Conservation (phyloP, 2,113 vertebrate species). For the Trogon surrucura region DNA sequence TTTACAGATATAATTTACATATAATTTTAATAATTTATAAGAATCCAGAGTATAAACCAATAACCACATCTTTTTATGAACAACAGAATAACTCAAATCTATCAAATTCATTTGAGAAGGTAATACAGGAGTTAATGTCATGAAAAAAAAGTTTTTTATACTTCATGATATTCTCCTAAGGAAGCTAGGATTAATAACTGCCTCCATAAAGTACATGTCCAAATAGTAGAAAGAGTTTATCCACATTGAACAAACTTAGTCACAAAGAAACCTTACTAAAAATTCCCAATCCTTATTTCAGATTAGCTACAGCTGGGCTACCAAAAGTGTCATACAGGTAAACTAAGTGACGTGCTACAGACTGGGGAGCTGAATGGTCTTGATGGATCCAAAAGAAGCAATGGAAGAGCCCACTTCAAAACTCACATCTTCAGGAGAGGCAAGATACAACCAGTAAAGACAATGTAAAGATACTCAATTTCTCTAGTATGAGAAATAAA, state of each 20-base stretch:
- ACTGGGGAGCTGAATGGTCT: neutral
- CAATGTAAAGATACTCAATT: neutral
- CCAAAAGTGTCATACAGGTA: neutral
- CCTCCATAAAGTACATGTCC: neutral
- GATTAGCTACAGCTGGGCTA: neutral
- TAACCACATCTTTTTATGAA: neutral
- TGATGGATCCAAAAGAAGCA: neutral
- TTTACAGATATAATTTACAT: neutral
- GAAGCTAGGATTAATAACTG: neutral
- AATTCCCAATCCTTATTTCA: neutral
- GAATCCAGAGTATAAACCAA: neutral
- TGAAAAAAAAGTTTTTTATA: neutral
- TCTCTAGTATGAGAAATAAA: neutral
- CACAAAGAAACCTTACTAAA: neutral
- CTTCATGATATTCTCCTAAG: neutral
- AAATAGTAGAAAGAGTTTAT: neutral
- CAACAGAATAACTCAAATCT: neutral
- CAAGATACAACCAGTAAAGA: neutral
- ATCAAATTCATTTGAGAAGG: neutral
- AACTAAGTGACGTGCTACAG: neutral
- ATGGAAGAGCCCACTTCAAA: neutral
- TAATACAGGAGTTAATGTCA: neutral
- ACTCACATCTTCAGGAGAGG: neutral
- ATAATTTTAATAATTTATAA: neutral
- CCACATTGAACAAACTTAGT: neutral